Evolutionary conservation across 2,888 invertebrate genomes (phyloP), one percentile per base, ranked within the genome.

Genomic region (Conistra vaccinii): DNA sequence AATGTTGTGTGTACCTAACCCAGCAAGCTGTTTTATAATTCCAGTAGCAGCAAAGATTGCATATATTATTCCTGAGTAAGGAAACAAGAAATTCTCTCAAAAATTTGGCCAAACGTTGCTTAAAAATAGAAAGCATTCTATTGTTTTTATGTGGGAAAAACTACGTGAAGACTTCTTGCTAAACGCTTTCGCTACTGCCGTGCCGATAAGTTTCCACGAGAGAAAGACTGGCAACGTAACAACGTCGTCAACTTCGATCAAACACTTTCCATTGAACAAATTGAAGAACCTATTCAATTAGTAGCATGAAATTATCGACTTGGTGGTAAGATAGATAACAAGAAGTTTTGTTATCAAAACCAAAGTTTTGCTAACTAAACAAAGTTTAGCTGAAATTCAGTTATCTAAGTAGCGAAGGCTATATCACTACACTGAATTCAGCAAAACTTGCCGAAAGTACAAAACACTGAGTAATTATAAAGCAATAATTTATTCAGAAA

Each of bases 111-210:
- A 55, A 48, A 20, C 69, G 67, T 73, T 76, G 53, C 67, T 68
- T 58, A 32, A 81, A 73, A 76, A 66, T 80, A 80, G 84, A 85
- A 85, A 84, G 85, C 60, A 39, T 69, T 70, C 83, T 35, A 76
- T 85, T 85, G 83, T 84, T 71, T 84, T 57, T 69, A 51, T 78
- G 73, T 84, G 80, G 65, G 72, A 85, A 84, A 71, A 65, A 76
- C 73, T 68, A 70, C 71, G 63, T 26, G 29, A 61, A 57, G 62
- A 61, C 76, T 82, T 71, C 76, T 82, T 71, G 70, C 58, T 84
- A 83, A 89, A 78, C 76, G 82, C 90, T 89, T 88, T 89, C 89
- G 84, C 87, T 78, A 70, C 53, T 51, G 65, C 14, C 63, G 55
- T 51, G 65, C 14, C 63, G 55, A 79, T 83, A 80, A 63, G 65